These are phyloP conservation scores for Drosophila santomea DNA, from an alignment of 1,140 invertebrate species.

Conservation along the genomic window DNA sequence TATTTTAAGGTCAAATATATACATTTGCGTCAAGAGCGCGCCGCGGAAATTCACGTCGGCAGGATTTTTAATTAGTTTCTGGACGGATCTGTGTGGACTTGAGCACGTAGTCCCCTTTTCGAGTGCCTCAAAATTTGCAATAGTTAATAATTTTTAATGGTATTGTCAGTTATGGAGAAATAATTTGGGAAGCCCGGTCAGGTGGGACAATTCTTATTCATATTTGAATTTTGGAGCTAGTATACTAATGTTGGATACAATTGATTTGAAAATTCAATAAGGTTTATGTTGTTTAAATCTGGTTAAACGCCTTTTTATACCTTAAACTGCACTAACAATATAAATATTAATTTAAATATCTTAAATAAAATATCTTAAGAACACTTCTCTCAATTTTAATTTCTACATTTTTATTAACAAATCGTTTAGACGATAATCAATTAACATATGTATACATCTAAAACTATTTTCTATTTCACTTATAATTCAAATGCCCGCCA, in stretches of 20 bases:
- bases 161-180: slow-evolving; percentile 28
- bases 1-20: slow-evolving; percentile 30
- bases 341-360: too few species aligned
- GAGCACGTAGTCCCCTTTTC: slow-evolving; percentile 56
- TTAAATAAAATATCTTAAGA: too few species aligned
- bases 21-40: slow-evolving; percentile 18
- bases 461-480: neutral
- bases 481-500: slow-evolving; percentile 33
- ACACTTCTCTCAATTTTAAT: too few species aligned
- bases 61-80: slow-evolving; percentile 40
- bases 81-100: slow-evolving; percentile 46
- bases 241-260: neutral
- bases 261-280: neutral
- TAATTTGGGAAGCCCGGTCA: slow-evolving; percentile 22
- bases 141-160: slow-evolving; percentile 13
- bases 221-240: neutral
- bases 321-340: too few species aligned
- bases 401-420: too few species aligned
- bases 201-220: slow-evolving; percentile 4
- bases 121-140: slow-evolving; percentile 27
- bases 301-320: too few species aligned
- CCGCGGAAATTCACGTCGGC: slow-evolving; percentile 14
- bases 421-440: too few species aligned
- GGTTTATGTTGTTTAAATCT: too few species aligned
- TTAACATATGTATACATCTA: too few species aligned